These are phyloP conservation scores for Phalacrocorax pelagicus DNA, from an alignment of 2,113 vertebrate genomes.

Conservation along the genomic window DNA sequence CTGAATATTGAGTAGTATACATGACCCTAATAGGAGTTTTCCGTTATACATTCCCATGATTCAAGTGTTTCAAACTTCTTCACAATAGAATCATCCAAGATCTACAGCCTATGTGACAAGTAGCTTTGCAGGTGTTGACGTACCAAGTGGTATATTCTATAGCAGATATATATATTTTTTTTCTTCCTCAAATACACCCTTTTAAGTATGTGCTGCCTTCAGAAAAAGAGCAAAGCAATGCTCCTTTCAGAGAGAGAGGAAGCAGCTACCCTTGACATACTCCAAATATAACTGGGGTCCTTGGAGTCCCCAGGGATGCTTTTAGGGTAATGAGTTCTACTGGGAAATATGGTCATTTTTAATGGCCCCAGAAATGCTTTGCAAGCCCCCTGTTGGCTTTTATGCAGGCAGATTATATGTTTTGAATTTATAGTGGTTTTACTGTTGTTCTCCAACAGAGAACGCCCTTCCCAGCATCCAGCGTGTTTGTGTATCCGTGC, in stretches of 20 bases:
- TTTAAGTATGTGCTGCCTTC: background rate
- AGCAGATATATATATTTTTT: background rate
- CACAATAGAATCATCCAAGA: background rate
- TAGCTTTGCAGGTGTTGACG: background rate
- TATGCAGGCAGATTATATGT: background rate
- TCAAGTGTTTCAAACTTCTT: background rate
- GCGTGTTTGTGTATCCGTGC: background rate
- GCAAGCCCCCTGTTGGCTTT: background rate
- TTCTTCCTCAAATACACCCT: background rate
- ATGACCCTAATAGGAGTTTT: background rate
- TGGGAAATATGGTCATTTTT: background rate
- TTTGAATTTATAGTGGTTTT: conserved; percentile 19
- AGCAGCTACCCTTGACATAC: background rate
- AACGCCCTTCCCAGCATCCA: background rate
- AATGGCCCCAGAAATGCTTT: background rate
- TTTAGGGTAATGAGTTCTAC: background rate
- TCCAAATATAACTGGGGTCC: background rate
- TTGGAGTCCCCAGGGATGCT: background rate
- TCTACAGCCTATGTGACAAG: background rate
- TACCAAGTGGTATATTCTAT: background rate
- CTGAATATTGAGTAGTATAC: background rate
- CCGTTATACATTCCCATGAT: background rate
- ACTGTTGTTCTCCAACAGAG: background rate
- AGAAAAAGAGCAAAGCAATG: background rate
- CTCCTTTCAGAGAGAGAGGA: background rate